phyloP scores from a whole-genome alignment of 1,140 invertebrate genomes.

The Diabrotica undecimpunctata region DNA sequence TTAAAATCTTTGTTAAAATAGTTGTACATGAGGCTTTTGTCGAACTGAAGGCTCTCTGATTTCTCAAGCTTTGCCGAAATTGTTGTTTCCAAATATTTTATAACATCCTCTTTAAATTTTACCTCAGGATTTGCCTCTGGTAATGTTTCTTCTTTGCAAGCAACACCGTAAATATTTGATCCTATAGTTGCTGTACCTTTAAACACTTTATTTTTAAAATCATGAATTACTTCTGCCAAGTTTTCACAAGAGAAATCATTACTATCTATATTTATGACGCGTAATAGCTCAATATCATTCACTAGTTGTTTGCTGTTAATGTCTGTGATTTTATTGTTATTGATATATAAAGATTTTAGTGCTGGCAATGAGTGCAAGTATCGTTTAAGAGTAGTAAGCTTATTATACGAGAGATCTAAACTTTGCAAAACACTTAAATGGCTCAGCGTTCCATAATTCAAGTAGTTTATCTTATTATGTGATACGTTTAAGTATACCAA shows the following conservation, averaged over 20 bases:
- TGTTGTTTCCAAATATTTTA: neutral
- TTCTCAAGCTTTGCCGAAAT: neutral
- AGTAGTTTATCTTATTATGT: neutral
- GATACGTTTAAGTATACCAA: conserved; percentile 8
- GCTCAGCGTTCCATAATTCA: conserved; percentile 8
- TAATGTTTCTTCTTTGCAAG: conserved; percentile 1
- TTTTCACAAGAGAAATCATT: conserved; percentile 9
- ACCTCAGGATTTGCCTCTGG: neutral
- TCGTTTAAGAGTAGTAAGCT: neutral
- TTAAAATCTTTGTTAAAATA: conserved; percentile 17
- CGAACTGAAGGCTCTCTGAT: neutral
- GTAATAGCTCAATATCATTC: neutral
- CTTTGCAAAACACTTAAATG: neutral
- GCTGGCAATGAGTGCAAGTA: conserved; percentile 2
- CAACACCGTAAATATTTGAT: conserved; percentile 9
- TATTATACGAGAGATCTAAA: conserved; percentile 10
- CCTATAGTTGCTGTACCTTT: neutral
- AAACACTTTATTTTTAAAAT: neutral
- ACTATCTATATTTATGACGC: neutral
- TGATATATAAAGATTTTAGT: conserved; percentile 6
- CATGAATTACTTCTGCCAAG: conserved; percentile 6
- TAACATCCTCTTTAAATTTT: neutral
- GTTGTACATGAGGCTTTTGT: conserved; percentile 4
- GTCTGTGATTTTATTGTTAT: conserved; percentile 1
- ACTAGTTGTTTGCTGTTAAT: neutral